Base-by-base conservation (phyloP, 2,797 vertebrate species). In the Gadopsis bispinosus region DNA sequence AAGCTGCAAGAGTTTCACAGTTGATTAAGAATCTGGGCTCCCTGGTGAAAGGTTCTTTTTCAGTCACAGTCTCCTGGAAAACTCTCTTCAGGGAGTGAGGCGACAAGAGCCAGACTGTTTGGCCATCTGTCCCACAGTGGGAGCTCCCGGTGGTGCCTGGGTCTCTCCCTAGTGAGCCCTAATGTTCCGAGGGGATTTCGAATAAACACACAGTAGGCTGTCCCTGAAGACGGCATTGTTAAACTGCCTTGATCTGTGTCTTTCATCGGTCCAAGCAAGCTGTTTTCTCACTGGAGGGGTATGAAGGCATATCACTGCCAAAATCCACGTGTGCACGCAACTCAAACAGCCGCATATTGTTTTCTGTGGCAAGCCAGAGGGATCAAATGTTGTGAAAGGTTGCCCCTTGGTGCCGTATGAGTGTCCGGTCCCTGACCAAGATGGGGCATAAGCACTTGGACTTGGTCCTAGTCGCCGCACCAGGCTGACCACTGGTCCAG, bases 111-210 rank as follows among this genome's bases (percentile, higher is more conserved):
- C 55, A 0, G 0, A 55, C 61, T 84, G 59, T 50, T 75, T 19
- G 13, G 26, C 78, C 80, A 87, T 87, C 87, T 82, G 79, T 82
- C 76, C 68, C 48, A 0, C 48, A 13, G 63, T 56, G 54, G 50
- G 56, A 75, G 68, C 75, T 77, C 31, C 63, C 74, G 3, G n/a
- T 16, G 51, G 75, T 26, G 47, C 79, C 19, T 3, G 29, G 73
- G 54, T 69, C 70, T 75, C 69, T 76, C 83, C 59, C 72, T 16
- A 29, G 77, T 69, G 79, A 61, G 63, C 39, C 2, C 48, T 53
- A 48, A 77, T 53, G 77, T 74, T 16, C 66, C 37, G 0, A 53
- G 22, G 71, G 79, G 70, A 77, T 77, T 84, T 37, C 51, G 60
- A 43, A 54, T 75, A 58, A 75, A 56, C 58, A 50, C 48, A 79